Evolutionary conservation across 2,113 vertebrate genomes (phyloP).

Genomic region (Cinclus mexicanus): DNA sequence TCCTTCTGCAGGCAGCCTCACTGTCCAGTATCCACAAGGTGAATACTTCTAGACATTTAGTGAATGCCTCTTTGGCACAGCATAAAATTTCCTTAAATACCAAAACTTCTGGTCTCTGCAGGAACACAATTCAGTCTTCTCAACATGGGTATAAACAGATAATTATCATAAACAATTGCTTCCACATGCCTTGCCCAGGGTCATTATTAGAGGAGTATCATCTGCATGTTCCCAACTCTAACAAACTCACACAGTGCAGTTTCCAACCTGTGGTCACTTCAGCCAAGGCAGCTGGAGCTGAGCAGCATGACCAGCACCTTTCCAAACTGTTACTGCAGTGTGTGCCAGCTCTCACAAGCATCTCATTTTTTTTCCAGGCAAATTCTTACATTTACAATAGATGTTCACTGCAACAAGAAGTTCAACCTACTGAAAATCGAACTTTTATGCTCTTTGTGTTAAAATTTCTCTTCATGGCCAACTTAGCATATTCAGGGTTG

Average conservation of each 20-base stretch:
- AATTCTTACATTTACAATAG: not conserved
- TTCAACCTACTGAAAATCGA: not conserved
- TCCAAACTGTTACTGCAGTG: not conserved
- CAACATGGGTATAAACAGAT: not conserved
- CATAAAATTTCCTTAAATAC: not conserved
- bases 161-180: not conserved
- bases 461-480: not conserved
- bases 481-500: not conserved
- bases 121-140: not conserved
- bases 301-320: not conserved
- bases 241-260: not conserved
- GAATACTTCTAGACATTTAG: accelerated
- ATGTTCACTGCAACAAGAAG: not conserved
- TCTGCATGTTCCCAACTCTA: not conserved
- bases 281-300: not conserved
- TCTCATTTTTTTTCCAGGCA: not conserved
- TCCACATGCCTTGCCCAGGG: not conserved
- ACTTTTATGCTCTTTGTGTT: not conserved
- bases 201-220: not conserved
- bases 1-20: not conserved
- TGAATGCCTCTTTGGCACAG: not conserved
- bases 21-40: not conserved
- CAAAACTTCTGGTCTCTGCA: not conserved
- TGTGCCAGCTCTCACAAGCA: not conserved
- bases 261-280: not conserved